Base-by-base conservation (phyloP, 1,140 invertebrate genomes). In the Drosophila truncata region DNA sequence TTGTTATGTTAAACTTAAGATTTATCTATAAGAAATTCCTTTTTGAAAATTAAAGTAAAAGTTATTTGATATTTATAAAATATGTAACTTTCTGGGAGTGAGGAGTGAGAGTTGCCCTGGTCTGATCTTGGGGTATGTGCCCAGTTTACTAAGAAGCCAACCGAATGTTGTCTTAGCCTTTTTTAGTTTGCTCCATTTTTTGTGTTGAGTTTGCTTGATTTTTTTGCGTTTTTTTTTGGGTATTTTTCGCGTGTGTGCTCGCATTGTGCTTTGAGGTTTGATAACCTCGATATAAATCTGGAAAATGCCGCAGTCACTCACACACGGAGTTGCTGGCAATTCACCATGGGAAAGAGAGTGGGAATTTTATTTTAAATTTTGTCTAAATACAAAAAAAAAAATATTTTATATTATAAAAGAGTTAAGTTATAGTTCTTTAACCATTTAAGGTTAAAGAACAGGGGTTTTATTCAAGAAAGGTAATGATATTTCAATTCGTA, bases 211-310 rank as follows among this genome's bases (percentile, higher is more conserved):
- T 23, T 37, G 52, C 57, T 78, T 57, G 75, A 47, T 66, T 49
- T 67, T 66, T 60, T 60, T 76, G 78, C 50, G 75, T 41, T 66
- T 49, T 67, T 66, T 60, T 60, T 76, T 3, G 39, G 20, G 8
- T 42, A 39, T 37, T 73, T 63, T 49, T 44, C 49, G 27, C 54
- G 50, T 31, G 37, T 50, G 70, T 66, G 47, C 27, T 57, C 49
- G 69, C 72, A 73, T 65, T 80, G 63, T 81, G 57, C 49, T 78
- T 55, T 61, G 41, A 49, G 70, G 76, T 66, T 63, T 75, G 78
- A 82, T 85, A 85, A 74, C 82, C 82, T 69, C 82, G 60, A 85
- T 70, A 85, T 85, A 85, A 85, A 85, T 85, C 78, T 80, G 71
- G 77, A 75, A 82, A 86, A 85, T 75, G 73, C 78, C 62, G 82